Conservation (phyloP, 2,888 invertebrate genomes). For the Beris chalybata region DNA sequence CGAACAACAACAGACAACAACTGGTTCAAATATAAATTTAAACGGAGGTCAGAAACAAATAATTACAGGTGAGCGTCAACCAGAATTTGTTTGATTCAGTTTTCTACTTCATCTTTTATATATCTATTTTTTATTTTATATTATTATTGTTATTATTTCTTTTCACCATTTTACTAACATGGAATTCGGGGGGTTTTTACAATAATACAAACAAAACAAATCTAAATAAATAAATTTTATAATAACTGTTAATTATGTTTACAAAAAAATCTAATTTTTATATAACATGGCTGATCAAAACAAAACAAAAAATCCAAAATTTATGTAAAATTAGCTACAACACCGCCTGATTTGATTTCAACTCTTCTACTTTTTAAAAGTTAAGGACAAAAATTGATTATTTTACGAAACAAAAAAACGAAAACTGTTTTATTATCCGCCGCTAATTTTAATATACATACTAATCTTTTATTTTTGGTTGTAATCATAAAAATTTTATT, state of each 20-base stretch:
- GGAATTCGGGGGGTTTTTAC: neutral
- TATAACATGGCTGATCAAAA: neutral
- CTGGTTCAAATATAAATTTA: constrained; percentile 43
- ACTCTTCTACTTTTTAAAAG: constrained; percentile 26
- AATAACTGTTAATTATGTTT: too few species aligned
- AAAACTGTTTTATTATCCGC: neutral
- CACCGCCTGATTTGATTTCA: constrained; percentile 25
- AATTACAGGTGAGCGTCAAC: constrained; percentile 40
- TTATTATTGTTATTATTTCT: neutral
- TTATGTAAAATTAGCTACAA: neutral
- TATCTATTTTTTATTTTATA: too few species aligned
- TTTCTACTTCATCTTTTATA: neutral
- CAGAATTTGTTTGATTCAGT: neutral
- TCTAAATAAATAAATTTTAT: too few species aligned
- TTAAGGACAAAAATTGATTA: constrained; percentile 7
- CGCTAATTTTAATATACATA: constrained; percentile 2
- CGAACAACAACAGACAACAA: constrained; percentile 53
- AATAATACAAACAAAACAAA: too few species aligned
- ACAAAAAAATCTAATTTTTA: neutral
- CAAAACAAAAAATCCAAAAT: neutral
- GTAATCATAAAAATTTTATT: constrained; percentile 2
- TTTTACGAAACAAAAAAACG: constrained; percentile 1
- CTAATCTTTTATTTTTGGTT: constrained; percentile 9
- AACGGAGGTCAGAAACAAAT: constrained; percentile 41
- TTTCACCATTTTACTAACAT: neutral